These are phyloP conservation scores for Lipotes vexillifer DNA, from an alignment of 2,113 vertebrate species.

Conservation along the genomic window DNA sequence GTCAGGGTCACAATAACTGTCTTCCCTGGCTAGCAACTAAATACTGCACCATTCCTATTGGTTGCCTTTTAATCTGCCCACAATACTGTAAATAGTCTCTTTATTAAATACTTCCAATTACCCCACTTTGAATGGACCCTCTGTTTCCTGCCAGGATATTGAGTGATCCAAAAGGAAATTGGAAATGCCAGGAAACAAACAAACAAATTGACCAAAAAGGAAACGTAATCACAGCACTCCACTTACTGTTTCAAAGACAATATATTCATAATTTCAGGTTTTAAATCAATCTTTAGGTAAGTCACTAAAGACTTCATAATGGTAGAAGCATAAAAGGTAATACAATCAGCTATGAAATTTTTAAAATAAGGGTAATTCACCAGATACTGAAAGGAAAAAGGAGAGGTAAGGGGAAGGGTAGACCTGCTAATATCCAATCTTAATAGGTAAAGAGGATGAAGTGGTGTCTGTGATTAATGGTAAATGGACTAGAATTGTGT, in stretches of 20 bases:
- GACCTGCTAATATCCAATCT: not conserved
- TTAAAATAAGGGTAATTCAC: not conserved
- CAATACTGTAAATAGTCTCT: not conserved
- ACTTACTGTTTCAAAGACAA: not conserved
- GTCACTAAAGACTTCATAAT: not conserved
- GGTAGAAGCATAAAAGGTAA: not conserved
- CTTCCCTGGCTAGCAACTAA: not conserved
- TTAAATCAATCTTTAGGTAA: not conserved
- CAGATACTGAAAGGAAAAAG: not conserved
- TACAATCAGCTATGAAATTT: not conserved
- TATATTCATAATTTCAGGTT: not conserved
- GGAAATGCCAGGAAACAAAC: not conserved
- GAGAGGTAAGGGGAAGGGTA: not conserved
- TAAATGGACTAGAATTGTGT: not conserved
- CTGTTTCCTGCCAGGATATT: not conserved
- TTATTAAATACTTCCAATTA: not conserved
- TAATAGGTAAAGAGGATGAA: not conserved
- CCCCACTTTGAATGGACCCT: not conserved
- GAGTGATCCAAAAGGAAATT: not conserved
- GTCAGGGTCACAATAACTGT: not conserved
- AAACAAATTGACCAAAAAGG: not conserved
- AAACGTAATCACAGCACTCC: not conserved
- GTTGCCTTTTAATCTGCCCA: not conserved
- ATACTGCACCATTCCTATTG: not conserved
- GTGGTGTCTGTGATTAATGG: not conserved